Conservation (phyloP, 2,888 invertebrate genomes). For the Cheilosia vulpina region DNA sequence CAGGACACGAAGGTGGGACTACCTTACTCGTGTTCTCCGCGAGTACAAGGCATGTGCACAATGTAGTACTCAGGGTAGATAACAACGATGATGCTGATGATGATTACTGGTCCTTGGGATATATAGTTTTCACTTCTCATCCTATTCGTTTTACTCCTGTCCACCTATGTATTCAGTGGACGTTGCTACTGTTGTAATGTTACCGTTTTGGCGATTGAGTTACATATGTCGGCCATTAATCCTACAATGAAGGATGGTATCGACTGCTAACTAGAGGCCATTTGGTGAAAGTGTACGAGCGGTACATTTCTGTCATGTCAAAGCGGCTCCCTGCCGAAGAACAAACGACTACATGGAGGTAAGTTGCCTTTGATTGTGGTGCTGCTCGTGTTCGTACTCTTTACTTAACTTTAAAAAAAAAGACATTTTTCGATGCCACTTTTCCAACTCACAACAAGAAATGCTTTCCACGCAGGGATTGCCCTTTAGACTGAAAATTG, state of each 20-base stretch:
- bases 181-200: neutral
- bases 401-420: no score
- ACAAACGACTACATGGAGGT: neutral
- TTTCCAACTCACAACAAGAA: no score
- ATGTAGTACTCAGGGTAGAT: no score
- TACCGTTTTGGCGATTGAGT: constrained; percentile 12
- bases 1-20: neutral
- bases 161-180: neutral
- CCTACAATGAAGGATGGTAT: neutral
- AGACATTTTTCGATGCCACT: no score
- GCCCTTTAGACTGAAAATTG: no score
- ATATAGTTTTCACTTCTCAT: constrained; percentile 1
- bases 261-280: neutral
- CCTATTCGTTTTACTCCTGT: neutral
- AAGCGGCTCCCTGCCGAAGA: neutral
- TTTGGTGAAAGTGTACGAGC: neutral
- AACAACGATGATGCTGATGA: neutral
- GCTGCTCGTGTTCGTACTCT: no score
- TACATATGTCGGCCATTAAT: constrained; percentile 46
- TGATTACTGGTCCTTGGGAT: constrained; percentile 30
- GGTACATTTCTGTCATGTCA: neutral
- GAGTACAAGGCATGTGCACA: neutral
- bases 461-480: no score
- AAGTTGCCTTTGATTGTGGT: no score
- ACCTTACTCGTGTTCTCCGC: neutral